These are phyloP conservation scores for Xenopus borealis DNA, from an alignment of 2,113 vertebrate genomes.

Conservation along the genomic window DNA sequence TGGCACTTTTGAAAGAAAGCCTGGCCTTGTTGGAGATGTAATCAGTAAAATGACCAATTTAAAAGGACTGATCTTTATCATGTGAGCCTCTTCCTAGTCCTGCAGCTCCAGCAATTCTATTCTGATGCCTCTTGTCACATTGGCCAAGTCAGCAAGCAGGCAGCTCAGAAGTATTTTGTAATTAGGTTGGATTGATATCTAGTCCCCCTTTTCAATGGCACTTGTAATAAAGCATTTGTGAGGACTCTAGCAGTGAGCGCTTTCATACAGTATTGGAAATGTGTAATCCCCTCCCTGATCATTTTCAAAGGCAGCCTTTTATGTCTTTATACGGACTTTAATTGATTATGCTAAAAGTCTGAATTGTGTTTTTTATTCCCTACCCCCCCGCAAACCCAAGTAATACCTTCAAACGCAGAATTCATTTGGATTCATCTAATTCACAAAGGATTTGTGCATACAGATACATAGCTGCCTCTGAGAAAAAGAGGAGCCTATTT, in stretches of 20 bases:
- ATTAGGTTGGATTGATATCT: slow-evolving; percentile 7
- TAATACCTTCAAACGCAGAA: slow-evolving; percentile 49
- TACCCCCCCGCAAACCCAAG: slow-evolving; percentile 4
- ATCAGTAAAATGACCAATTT: slow-evolving; percentile 57
- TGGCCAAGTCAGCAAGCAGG: background rate
- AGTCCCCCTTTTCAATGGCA: slow-evolving; percentile 7
- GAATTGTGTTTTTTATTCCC: slow-evolving; percentile 23
- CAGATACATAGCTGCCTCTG: slow-evolving; percentile 2
- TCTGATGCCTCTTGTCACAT: background rate
- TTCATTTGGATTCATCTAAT: slow-evolving; percentile 36
- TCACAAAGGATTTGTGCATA: slow-evolving; percentile 42
- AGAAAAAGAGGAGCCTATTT: background rate
- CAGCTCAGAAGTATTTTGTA: slow-evolving; percentile 2
- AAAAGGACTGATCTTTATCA: slow-evolving; percentile 50
- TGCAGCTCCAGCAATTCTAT: background rate
- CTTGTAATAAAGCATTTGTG: slow-evolving; percentile 14
- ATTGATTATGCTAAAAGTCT: slow-evolving; percentile 47
- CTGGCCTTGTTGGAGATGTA: slow-evolving; percentile 46
- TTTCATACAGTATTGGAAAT: slow-evolving; percentile 42
- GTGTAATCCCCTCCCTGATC: slow-evolving; percentile 41
- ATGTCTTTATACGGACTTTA: slow-evolving; percentile 47
- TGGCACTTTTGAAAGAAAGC: slow-evolving; percentile 55
- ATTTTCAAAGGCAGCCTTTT: slow-evolving; percentile 44
- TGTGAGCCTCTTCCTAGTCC: slow-evolving; percentile 3
- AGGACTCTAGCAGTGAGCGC: background rate